Evolutionary conservation across 2,113 vertebrate species (phyloP), one percentile per base, ranked within the genome.

Genomic region (Chamaea fasciata): DNA sequence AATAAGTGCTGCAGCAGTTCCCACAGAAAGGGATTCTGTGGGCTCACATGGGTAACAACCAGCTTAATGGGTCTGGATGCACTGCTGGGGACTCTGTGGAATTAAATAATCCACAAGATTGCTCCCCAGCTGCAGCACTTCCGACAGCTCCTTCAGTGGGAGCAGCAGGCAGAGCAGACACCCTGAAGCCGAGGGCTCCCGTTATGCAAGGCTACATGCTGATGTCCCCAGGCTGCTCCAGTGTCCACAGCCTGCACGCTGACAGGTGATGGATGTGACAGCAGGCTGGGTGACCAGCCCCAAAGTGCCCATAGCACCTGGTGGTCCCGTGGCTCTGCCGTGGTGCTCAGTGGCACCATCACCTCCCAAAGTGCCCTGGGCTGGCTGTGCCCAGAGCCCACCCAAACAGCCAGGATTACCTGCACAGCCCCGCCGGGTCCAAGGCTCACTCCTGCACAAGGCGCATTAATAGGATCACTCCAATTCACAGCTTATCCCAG

Each of bases 251-350:
- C 47, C 6, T 0, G 27, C 23, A 62, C 33, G 0, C 21, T 7
- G 5, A 11, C 0, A 2, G 57, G 33, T 4, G 2, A 69, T 0
- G 1, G 60, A 71, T 4, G 52, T 5, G 2, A 37, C 56, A 42
- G 62, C 2, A 70, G 31, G 42, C 39, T 11, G 2, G 55, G 30
- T 8, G 11, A 52, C 56, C 15, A 3, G 14, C 13, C 77, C 31
- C 5, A 0, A 26, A 55, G 41, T 5, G 2, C 52, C 39, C 27
- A 1, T 0, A 3, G 27, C n/a, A 62, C 46, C 53, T 0, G 0
- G 33, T 0, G 0, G 33, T 27, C 7, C 39, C 7, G 2, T 0
- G 14, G 50, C 53, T 26, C 59, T 57, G 85, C 69, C 31, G 17
- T 0, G 8, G 18, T 69, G 67, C 62, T 64, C 15, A 1, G 77